phyloP scores from a whole-genome alignment of 2,888 invertebrate genomes.

The Rotaria magnacalcarata region DNA sequence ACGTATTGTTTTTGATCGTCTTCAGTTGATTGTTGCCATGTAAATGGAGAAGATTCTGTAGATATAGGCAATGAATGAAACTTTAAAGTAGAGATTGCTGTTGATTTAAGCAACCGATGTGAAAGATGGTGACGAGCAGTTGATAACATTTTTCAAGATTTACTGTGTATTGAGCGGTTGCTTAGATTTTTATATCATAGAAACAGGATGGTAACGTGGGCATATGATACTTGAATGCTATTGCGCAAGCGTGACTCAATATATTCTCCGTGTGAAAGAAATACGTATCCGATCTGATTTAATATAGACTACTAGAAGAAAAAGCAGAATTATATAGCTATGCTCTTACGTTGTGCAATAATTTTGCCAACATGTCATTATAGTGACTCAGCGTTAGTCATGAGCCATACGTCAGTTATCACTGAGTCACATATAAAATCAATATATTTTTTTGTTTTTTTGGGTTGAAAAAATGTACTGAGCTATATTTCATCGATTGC shows the following conservation, averaged over 20 bases:
- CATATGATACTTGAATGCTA: not conserved
- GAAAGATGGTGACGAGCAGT: not conserved
- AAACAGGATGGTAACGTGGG: not conserved
- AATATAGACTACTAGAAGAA: too few relatives aligned
- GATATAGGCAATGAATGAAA: not conserved
- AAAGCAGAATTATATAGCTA: too few relatives aligned
- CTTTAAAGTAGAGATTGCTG: not conserved
- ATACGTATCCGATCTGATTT: too few relatives aligned
- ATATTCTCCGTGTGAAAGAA: not conserved
- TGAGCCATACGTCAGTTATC: too few relatives aligned
- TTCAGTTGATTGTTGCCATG: not conserved
- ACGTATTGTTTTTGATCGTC: not conserved
- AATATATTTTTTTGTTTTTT: too few relatives aligned
- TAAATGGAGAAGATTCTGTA: not conserved
- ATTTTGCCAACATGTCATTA: too few relatives aligned
- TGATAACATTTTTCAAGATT: not conserved
- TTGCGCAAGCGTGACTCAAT: not conserved
- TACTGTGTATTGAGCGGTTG: not conserved
- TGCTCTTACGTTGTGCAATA: too few relatives aligned
- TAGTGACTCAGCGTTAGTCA: too few relatives aligned
- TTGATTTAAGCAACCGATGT: not conserved
- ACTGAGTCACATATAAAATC: too few relatives aligned
- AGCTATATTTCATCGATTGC: too few relatives aligned
- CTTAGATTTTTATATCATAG: not conserved
- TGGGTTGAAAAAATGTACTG: too few relatives aligned